Evolutionary conservation across 2,888 invertebrate species (phyloP), one percentile per base, ranked within the genome.

Genomic region (Epinotia bilunana): DNA sequence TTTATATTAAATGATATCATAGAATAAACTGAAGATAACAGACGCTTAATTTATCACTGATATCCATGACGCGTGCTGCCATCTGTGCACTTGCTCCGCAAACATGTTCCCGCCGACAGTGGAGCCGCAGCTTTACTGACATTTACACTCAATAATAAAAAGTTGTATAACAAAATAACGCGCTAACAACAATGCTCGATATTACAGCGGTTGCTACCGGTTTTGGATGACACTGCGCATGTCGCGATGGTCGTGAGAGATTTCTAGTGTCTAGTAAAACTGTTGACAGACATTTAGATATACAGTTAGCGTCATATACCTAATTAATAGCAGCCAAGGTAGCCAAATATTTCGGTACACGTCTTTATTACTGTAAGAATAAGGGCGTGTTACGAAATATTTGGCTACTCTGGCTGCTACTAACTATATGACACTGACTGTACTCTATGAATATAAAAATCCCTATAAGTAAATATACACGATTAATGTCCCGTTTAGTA

Each of bases 141-240:
- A 86, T 84, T 83, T 85, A 87, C 85, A 88, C 85, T 77, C 79
- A 71, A 20, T 71, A 67, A 75, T 72, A 75, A 73, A 72, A 62
- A 57, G 71, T 75, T 75, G 75, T 72, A 75, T 72, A 75, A 75
- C 75, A 71, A 73, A 69, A 57, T 68, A 43, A 75, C 70, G 70
- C 53, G 53, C 57, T 64, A 23, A 55, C 74, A 74, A 65, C 71
- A 75, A 71, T 67, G 70, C 20, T 65, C 64, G 61, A 23, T 65
- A 70, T 64, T 39, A 58, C 43, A 23, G 33, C 43, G 57, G 33
- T n/a, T 16, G 68, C 70, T 74, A 74, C 64, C 39, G 64, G 63
- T 39, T 65, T 65, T 33, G 28, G 3, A 43, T 55, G 55, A 68
- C 28, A 46, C 60, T 46, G n/a, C 2, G 39, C 55, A 16, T n/a